Base-by-base conservation (phyloP, 1,140 invertebrate genomes). In the Ruditapes philippinarum region DNA sequence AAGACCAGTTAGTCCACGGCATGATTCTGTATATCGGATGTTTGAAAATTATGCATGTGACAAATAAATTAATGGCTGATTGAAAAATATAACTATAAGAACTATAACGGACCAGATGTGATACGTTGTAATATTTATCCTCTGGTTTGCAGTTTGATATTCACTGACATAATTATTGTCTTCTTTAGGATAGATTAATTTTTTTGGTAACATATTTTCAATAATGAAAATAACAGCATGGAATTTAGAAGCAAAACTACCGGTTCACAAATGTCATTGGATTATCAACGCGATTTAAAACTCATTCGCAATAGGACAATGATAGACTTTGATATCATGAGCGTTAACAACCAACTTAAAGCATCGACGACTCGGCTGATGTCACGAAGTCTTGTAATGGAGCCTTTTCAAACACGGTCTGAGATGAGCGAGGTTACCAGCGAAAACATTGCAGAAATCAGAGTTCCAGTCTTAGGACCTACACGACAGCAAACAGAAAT, bases 401-500 rank as follows among this genome's bases (percentile, higher is more conserved):
- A 78, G 5, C 3, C 40, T 11, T 4, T 70, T 7, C 42, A 17
- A 1, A 1, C 45, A 12, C 25, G 54, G 1, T 78, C 74, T n/a
- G 74, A 51, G 45, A 54, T 78, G 74, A 19, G 7, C 4, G 42
- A 5, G 28, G 31, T 22, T 5, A 0, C 9, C 28, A 49, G 54
- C 0, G 54, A 3, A 31, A 19, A 19, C 11, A 25, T 0, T 2
- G 28, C 7, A 11, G 11, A 54, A 36, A 28, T 36, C 38, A 40
- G 79, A 25, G 36, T 82, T 28, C 79, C 79, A 0, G 33, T 82
- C 12, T 36, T 82, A 14, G 79, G 79, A 22, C 79, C 79, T 2
- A 82, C 79, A 57, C 31, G 79, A 42, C 79, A 82, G 31, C 79
- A 82, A 33, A 82, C 79, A 5, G 79, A 82, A 31, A 11, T 60